Evolutionary conservation across 2,113 vertebrate genomes (phyloP).

Genomic region (Hoplias malabaricus): DNA sequence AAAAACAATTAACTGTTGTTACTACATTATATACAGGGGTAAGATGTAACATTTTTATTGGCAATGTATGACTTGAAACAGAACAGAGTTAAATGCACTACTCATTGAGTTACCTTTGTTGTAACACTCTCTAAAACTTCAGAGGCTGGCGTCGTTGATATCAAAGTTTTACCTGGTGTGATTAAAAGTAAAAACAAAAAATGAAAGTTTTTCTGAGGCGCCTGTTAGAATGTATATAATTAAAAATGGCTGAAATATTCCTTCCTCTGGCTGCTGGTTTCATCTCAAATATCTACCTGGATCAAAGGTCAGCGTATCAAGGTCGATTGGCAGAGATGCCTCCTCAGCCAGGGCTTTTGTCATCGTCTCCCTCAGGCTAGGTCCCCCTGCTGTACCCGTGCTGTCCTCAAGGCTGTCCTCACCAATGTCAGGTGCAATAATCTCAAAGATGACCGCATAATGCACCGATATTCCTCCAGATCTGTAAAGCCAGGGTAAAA

Average conservation of each 20-base stretch:
- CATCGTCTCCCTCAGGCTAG: conserved; percentile 78
- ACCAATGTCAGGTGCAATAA: conserved; percentile 52
- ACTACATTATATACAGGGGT: neutral
- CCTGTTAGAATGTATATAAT: neutral
- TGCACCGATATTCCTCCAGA: conserved; percentile 76
- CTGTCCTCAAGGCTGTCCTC: conserved; percentile 63
- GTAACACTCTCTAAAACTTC: conserved; percentile 24
- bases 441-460: conserved; percentile 81
- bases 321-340: conserved; percentile 76
- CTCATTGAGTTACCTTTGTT: conserved; percentile 15
- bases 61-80: neutral
- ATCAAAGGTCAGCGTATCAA: conserved; percentile 78
- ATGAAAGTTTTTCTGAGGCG: neutral
- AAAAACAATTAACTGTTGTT: conserved; percentile 8
- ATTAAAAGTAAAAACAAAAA: neutral
- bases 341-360: conserved; percentile 78
- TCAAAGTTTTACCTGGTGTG: conserved; percentile 29
- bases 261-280: neutral
- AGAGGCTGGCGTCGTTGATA: conserved; percentile 10
- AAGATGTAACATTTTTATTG: neutral
- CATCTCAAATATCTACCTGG: conserved; percentile 56
- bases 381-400: conserved; percentile 51
- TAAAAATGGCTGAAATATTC: neutral
- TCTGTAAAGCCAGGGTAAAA: conserved; percentile 66
- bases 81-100: neutral